phyloP scores from a whole-genome alignment of 2,797 vertebrate genomes.

The Clarias fuscus region DNA sequence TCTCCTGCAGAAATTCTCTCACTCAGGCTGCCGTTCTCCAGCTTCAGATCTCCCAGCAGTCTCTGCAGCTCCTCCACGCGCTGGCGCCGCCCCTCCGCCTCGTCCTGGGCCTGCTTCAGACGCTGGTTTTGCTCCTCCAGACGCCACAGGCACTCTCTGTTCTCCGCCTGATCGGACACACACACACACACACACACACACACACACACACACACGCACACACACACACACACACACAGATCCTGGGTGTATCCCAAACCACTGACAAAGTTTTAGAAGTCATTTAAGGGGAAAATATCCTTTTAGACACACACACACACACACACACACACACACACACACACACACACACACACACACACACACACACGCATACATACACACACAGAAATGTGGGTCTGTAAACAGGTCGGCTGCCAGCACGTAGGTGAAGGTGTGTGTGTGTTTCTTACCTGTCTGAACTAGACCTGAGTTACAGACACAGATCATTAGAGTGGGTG shows the following conservation, averaged over 20 bases:
- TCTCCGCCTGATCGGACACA: slow-evolving; percentile 63
- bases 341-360: neutral
- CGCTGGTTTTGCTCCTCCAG: slow-evolving; percentile 67
- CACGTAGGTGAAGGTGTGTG: neutral
- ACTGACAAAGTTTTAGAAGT: neutral
- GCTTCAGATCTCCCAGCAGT: slow-evolving; percentile 77
- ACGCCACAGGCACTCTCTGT: slow-evolving; percentile 64
- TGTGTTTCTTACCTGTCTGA: neutral
- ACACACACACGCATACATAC: neutral
- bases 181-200: slow-evolving; percentile 23
- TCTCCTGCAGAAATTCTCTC: slow-evolving; percentile 76
- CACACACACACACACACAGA: neutral
- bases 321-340: neutral
- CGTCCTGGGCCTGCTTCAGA: slow-evolving; percentile 69
- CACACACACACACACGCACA: no score
- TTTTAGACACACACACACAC: neutral
- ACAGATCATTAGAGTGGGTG: neutral
- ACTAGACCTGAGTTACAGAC: neutral
- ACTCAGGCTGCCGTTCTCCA: slow-evolving; percentile 76
- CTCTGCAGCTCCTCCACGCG: slow-evolving; percentile 79
- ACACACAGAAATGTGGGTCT: neutral
- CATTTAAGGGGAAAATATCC: neutral
- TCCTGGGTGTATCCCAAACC: neutral
- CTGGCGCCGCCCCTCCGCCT: slow-evolving; percentile 63
- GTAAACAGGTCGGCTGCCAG: neutral